phyloP scores from a whole-genome alignment of 2,888 invertebrate genomes.

The Thymelicus acteon region DNA sequence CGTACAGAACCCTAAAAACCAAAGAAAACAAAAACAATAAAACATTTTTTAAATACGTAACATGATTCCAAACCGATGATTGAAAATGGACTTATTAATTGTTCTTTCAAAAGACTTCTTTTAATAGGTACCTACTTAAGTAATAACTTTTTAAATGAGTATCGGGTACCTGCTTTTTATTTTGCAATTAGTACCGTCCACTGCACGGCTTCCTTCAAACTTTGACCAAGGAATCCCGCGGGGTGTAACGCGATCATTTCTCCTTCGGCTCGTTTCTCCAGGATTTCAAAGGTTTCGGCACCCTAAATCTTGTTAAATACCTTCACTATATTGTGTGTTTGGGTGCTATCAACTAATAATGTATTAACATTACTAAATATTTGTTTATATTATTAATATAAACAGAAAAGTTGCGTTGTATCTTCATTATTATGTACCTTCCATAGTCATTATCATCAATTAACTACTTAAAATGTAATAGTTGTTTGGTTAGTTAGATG shows the following conservation, averaged over 20 bases:
- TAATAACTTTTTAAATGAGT: background rate
- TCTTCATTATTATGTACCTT: too few relatives aligned
- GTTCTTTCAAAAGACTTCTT: background rate
- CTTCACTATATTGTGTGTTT: background rate
- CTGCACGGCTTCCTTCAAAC: slow-evolving; percentile 73
- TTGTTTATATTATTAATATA: too few relatives aligned
- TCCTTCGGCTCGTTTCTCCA: slow-evolving; percentile 50
- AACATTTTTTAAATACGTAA: too few relatives aligned
- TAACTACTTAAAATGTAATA: too few relatives aligned
- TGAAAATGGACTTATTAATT: too few relatives aligned
- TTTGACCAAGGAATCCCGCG: slow-evolving; percentile 76
- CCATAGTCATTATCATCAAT: too few relatives aligned
- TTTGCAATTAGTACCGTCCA: slow-evolving; percentile 68
- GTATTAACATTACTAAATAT: too few relatives aligned
- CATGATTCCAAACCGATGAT: too few relatives aligned
- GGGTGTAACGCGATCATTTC: slow-evolving; percentile 70
- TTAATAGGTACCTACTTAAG: background rate
- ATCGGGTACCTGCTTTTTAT: slow-evolving; percentile 47
- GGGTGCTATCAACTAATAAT: background rate
- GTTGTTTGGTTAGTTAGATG: too few relatives aligned
- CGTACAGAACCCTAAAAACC: too few relatives aligned
- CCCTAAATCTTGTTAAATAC: slow-evolving; percentile 15
- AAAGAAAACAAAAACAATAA: too few relatives aligned
- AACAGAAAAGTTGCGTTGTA: too few relatives aligned
- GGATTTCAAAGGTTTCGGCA: slow-evolving; percentile 63